Percentiles rank a stretch among this genome's conserved stretches.
Evolutionary conservation across 2,888 invertebrate genomes (phyloP).

Genomic region (Pomacea canaliculata): DNA sequence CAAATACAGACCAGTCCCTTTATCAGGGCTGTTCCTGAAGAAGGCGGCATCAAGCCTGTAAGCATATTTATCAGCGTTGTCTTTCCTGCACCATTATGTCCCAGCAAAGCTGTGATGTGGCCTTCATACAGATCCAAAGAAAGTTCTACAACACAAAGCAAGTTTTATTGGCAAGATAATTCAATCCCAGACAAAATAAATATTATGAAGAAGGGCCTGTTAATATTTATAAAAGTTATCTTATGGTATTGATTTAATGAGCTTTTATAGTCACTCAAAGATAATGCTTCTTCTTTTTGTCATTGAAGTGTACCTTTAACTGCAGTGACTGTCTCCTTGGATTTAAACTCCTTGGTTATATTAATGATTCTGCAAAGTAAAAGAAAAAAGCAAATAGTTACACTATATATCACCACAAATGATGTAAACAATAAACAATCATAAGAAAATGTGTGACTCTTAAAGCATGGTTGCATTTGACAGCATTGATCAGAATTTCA

Average conservation of each 20-base stretch:
- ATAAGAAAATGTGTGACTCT: no score
- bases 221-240: no score
- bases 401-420: no score
- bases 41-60: constrained; percentile 75
- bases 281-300: background rate
- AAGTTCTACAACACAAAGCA: constrained; percentile 71
- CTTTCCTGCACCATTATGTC: constrained; percentile 90
- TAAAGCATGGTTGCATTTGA: no score
- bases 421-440: no score
- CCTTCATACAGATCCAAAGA: constrained; percentile 85
- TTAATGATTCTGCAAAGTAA: constrained; percentile 46
- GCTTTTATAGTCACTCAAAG: background rate
- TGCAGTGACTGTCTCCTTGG: constrained; percentile 42
- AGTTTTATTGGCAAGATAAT: no score
- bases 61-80: constrained; percentile 88
- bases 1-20: constrained; percentile 58
- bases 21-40: constrained; percentile 64
- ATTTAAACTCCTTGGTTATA: constrained; percentile 45
- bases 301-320: constrained; percentile 45
- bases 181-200: no score
- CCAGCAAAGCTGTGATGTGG: constrained; percentile 87
- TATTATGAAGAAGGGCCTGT: no score
- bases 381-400: no score
- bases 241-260: no score
- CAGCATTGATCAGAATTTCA: no score